Base-by-base conservation (phyloP, 2,797 vertebrate species). In the Tarsius wallacei region DNA sequence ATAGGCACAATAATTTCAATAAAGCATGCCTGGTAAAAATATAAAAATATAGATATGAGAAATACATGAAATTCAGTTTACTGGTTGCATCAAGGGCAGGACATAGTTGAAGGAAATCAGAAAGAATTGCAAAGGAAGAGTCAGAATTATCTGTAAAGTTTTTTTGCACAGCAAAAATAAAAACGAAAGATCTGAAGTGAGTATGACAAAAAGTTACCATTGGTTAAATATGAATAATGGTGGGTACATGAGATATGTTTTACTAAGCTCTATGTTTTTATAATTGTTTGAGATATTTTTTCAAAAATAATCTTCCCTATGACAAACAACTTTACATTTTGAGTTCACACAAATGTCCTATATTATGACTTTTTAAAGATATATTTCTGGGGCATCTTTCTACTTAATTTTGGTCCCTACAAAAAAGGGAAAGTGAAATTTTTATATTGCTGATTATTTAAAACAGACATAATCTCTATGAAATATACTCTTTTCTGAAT, bases 351-450 rank as follows among this genome's bases (percentile, higher is more conserved):
- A 70, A 93, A 82, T 53, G 59, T 87, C 90, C 71, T 0, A 71
- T 42, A 74, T 53, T 28, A 87, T 55, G 14, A 70, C 28, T 74
- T 55, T 17, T 63, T 55, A 81, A 83, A 59, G 42, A 42, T 33
- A 24, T 7, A 19, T 83, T 47, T 73, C 51, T 53, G 14, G 22
- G 17, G 17, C 24, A 42, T 17, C 36, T 90, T 19, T 70, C 2
- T 82, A 90, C 57, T 74, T 96, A 64, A 7, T 7, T 93, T 59
- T 89, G 1, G 47, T 91, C 80, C 57, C 86, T 96, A 74, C 16
- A 7, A 7, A 74, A 95, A 85, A 86, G 10, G 7, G 85, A 21
- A 93, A 93, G 53, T 8, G 0, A 91, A 42, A 90, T 84, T 87
- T 87, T 17, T 53, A 36, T 88, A 76, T 93, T 97, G 85, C 3